Evolutionary conservation across 2,888 invertebrate genomes (phyloP).

Genomic region (Chrysomela aeneicollis): DNA sequence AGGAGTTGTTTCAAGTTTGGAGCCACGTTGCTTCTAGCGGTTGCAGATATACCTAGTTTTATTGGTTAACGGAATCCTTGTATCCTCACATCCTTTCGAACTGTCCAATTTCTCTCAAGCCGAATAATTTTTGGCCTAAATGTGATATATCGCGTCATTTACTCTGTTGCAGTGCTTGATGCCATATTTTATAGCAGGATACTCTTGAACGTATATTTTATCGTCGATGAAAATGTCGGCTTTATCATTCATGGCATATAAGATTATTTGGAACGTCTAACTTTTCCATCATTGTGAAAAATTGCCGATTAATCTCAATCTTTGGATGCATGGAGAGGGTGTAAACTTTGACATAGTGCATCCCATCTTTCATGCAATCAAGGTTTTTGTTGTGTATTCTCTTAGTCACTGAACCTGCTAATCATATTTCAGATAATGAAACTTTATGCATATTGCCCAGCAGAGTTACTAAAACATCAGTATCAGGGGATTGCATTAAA

Average conservation of each 20-base stretch:
- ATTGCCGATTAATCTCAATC: conserved; percentile 31
- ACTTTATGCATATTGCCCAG: conserved; percentile 47
- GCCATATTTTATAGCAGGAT: conserved; percentile 50
- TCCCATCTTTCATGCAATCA: conserved; percentile 39
- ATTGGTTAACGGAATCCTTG: too few relatives aligned
- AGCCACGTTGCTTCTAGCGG: too few relatives aligned
- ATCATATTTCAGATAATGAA: conserved; percentile 38
- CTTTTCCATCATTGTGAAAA: conserved; percentile 44
- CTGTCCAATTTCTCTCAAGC: too few relatives aligned
- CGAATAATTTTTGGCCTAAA: conserved; percentile 48
- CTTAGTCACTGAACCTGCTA: conserved; percentile 38
- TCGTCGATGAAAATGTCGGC: conserved; percentile 15
- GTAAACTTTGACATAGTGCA: conserved; percentile 38
- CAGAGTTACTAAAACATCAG: conserved; percentile 45
- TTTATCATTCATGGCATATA: conserved; percentile 42
- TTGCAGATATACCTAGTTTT: too few relatives aligned
- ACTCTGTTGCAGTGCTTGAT: conserved; percentile 46
- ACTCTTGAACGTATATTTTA: conserved; percentile 46
- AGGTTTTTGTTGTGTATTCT: conserved; percentile 29
- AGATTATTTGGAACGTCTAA: conserved; percentile 46
- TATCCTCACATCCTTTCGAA: too few relatives aligned
- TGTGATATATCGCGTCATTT: conserved; percentile 49
- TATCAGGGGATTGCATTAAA: conserved; percentile 29
- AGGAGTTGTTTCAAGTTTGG: too few relatives aligned
- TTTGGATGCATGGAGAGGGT: conserved; percentile 49